These are phyloP conservation scores for Polyergus mexicanus DNA, from an alignment of 1,140 invertebrate genomes.

Conservation along the genomic window DNA sequence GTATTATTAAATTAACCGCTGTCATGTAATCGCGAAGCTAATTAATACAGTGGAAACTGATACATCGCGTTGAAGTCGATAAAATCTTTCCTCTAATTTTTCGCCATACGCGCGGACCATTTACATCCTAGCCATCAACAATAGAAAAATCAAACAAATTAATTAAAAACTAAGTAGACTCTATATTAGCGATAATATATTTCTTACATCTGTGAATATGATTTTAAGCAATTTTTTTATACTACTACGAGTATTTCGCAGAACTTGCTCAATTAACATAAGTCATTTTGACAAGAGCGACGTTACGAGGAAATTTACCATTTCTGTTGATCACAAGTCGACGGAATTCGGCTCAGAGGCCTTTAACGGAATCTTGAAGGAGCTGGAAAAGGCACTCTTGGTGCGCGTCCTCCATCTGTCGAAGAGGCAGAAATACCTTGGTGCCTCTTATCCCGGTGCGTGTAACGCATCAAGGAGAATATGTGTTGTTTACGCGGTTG, in stretches of 20 bases:
- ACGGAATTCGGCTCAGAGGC: background rate
- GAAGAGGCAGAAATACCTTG: slow-evolving; percentile 35
- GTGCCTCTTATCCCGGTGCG: background rate
- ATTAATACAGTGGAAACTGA: slow-evolving; percentile 37
- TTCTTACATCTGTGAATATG: background rate
- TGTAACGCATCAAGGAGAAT: slow-evolving; percentile 14
- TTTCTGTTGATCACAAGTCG: background rate
- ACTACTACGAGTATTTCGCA: background rate
- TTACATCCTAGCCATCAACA: background rate
- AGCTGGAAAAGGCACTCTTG: background rate
- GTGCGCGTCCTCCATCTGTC: slow-evolving; percentile 11
- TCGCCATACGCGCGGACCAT: background rate
- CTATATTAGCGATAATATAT: background rate
- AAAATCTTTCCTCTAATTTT: slow-evolving; percentile 37
- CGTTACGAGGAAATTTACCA: background rate
- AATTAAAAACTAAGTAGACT: background rate
- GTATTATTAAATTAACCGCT: slow-evolving; percentile 63
- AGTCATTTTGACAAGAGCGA: background rate
- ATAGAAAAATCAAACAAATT: background rate
- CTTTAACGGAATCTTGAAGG: slow-evolving; percentile 6
- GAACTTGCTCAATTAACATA: background rate
- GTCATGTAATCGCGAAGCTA: slow-evolving; percentile 11
- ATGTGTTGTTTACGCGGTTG: slow-evolving; percentile 45
- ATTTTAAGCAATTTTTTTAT: background rate
- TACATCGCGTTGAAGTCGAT: slow-evolving; percentile 24